These are phyloP conservation scores for Ancistrus triradiatus DNA, from an alignment of 2,113 vertebrate genomes.

Conservation along the genomic window DNA sequence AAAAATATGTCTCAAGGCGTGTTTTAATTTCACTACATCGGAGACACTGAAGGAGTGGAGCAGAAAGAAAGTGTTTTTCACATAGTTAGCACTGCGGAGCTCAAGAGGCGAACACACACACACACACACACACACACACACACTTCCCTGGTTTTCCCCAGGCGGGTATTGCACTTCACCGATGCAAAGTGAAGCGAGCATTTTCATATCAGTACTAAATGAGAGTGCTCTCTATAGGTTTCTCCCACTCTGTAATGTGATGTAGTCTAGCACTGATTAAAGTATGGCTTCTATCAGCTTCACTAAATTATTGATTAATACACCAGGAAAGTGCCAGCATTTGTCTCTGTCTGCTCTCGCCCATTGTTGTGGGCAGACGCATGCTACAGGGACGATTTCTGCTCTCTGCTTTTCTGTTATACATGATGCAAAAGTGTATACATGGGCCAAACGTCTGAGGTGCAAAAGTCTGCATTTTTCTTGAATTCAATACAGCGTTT, in stretches of 20 bases:
- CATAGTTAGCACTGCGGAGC: conserved; percentile 23
- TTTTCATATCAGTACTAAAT: conserved; percentile 50
- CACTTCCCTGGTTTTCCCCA: conserved; percentile 23
- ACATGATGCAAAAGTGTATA: not conserved
- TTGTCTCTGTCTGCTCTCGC: conserved; percentile 42
- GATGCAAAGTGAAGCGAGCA: conserved; percentile 46
- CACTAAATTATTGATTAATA: conserved; percentile 49
- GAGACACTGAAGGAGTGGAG: not conserved
- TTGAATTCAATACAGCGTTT: no score
- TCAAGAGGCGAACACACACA: conserved; percentile 5
- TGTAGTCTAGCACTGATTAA: conserved; percentile 42
- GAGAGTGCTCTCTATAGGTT: conserved; percentile 40
- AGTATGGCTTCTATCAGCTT: conserved; percentile 47
- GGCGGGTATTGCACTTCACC: conserved; percentile 37
- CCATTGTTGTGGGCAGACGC: conserved; percentile 30
- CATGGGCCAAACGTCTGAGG: no score
- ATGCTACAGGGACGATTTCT: conserved; percentile 14
- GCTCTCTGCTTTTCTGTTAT: conserved; percentile 13
- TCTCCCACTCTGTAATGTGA: conserved; percentile 42
- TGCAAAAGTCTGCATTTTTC: no score
- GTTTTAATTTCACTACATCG: conserved; percentile 5
- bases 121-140: conserved; percentile 27
- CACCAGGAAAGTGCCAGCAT: conserved; percentile 32
- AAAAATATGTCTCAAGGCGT: not conserved
- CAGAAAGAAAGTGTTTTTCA: not conserved